Evolutionary conservation across 2,797 vertebrate genomes (phyloP).

Genomic region (Sebastes vulpes): DNA sequence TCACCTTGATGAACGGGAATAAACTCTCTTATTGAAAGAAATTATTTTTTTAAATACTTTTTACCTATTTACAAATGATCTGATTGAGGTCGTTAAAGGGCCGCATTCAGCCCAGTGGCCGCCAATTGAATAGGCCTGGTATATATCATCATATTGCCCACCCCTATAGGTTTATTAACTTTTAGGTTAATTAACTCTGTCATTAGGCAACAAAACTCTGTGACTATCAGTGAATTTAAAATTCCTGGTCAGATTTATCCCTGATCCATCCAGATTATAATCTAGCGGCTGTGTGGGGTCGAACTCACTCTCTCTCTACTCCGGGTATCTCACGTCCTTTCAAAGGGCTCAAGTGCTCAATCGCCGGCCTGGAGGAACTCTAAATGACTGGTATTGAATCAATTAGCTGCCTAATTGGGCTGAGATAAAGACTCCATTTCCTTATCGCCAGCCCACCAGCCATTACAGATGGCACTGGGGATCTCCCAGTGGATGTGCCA

Average conservation of each 20-base stretch:
- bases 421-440: constrained; percentile 75
- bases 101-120: no score
- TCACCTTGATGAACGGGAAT: no score
- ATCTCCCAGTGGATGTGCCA: constrained; percentile 55
- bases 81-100: no score
- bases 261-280: constrained; percentile 35
- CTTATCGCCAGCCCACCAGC: constrained; percentile 69
- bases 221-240: not conserved
- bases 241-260: not conserved
- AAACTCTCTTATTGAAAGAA: no score
- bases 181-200: not conserved
- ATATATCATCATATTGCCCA: not conserved
- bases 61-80: no score
- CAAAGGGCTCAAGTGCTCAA: constrained; percentile 47
- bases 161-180: not conserved
- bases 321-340: constrained; percentile 40
- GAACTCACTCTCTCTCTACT: not conserved
- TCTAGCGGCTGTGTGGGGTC: not conserved
- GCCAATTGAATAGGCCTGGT: no score
- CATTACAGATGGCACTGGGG: constrained; percentile 60
- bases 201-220: not conserved
- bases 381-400: constrained; percentile 75
- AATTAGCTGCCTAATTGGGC: constrained; percentile 79
- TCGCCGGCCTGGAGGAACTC: constrained; percentile 56
- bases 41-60: no score